Evolutionary conservation across 2,113 vertebrate genomes (phyloP), one percentile per base, ranked within the genome.

Genomic region (Glaucidium brasilianum): DNA sequence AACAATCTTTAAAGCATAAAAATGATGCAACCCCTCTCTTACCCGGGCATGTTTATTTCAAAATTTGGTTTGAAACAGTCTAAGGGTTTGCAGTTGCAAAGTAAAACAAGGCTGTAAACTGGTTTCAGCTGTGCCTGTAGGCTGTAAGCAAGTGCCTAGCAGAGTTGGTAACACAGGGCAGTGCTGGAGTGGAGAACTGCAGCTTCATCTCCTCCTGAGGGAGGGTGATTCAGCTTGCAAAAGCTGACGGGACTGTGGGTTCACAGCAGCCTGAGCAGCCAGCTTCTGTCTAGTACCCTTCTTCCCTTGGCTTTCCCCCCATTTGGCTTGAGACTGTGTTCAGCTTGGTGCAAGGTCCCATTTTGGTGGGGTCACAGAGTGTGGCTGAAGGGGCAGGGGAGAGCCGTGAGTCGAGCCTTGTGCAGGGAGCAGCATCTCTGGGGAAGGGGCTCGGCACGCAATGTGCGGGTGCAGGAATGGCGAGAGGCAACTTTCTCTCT

Each of bases 401-500:
- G 19, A 10, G 37, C 73, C 66, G 49, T 37, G 47, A 34, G 62
- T 35, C 13, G 9, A 52, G 58, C 52, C 29, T 53, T 56, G 41
- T 21, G 8, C 11, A 15, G 41, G n/a, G 49, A 26, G 41, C 17
- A 20, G 58, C 1, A 1, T 30, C 68, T 58, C 45, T 53, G 71
- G 56, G 17, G 58, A 75, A 58, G 67, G 25, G 29, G 8, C 17
- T 85, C 5, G 29, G 87, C 37, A 45, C 60, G 21, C 37, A n/a
- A 3, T 0, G 0, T 16, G 35, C 11, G 1, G 8, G 22, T 29
- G 18, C 8, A 0, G 3, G 32, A 10, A 16, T 4, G 7, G 18
- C 0, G 17, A 47, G 73, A 34, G 32, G 34, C 64, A 66, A 45
- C 4, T 2, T 69, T 69, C 41, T 69, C 37, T 60, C 56, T 58